Percentiles rank a stretch among this genome's conserved stretches.
Conservation (phyloP, 2,113 vertebrate species). For the Falco punctatus region DNA sequence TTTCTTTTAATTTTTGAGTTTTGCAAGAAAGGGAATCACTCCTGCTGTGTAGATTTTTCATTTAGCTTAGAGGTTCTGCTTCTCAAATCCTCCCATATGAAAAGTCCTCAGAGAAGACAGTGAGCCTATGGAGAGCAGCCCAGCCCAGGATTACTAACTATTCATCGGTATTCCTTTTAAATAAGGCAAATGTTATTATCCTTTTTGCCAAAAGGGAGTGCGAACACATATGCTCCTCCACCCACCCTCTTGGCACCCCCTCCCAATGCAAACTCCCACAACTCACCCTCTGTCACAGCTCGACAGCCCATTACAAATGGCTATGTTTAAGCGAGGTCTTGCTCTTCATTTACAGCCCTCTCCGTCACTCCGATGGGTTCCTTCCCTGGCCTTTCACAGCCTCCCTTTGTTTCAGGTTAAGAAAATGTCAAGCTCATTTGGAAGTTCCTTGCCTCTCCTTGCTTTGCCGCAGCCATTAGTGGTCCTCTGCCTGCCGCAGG, state of each 20-base stretch:
- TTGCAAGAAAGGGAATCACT: neutral
- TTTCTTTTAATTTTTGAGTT: neutral
- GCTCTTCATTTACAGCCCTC: neutral
- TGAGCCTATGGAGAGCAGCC: slow-evolving; percentile 5
- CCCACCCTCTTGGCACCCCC: slow-evolving; percentile 49
- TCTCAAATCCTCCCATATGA: neutral
- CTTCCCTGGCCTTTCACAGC: neutral
- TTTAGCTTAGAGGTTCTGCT: neutral
- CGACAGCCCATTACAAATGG: neutral
- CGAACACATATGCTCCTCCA: slow-evolving; percentile 63
- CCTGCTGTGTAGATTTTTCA: neutral
- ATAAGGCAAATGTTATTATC: slow-evolving; percentile 60
- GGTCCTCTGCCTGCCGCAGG: slow-evolving; percentile 18
- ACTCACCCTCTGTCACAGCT: slow-evolving; percentile 18
- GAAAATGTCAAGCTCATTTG: slow-evolving; percentile 71
- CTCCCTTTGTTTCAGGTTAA: slow-evolving; percentile 60
- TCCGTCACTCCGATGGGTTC: neutral
- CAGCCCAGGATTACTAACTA: slow-evolving; percentile 5
- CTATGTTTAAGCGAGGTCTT: neutral
- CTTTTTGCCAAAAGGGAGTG: slow-evolving; percentile 49
- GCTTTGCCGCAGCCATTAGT: neutral
- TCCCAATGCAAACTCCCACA: neutral
- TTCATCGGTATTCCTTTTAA: slow-evolving; percentile 52
- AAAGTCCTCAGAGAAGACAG: neutral
- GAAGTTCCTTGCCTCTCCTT: slow-evolving; percentile 12